Base-by-base conservation (phyloP, 2,113 vertebrate species). In the Oceanodroma tethys region DNA sequence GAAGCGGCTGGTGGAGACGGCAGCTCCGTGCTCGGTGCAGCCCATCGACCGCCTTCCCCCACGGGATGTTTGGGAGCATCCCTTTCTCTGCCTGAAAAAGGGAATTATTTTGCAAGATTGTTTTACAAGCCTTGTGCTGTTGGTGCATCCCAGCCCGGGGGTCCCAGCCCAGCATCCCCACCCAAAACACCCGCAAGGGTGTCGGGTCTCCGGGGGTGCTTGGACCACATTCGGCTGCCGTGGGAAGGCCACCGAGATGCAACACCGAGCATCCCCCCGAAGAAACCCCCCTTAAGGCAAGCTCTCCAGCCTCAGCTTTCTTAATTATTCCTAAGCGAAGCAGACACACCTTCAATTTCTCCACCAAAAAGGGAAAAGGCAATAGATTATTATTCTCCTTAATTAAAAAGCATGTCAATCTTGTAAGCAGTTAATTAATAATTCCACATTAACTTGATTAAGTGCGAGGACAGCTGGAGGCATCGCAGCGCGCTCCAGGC, bases 381-480 rank as follows among this genome's bases (percentile, higher is more conserved):
- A 48, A 73, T 76, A 72, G 70, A 83, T 95, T 43, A 65, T 65
- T 75, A 60, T 86, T 86, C 36, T 63, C 67, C 59, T 86, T 78
- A 65, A 88, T 95, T 81, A 88, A 88, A 93, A 93, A 72, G 59
- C 2, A 1, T 42, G 62, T 53, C 36, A 5, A 36, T 81, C 63
- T 76, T n/a, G 32, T 29, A 83, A 93, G 86, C 18, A 16, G 80
- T 58, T 92, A 92, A 95, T 96, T 90, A 93, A 85, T 76, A 93
- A 95, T 86, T 82, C 48, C 90, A 53, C 53, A 62, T 85, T 68
- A 80, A 68, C 34, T 72, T 47, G 71, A 80, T 83, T 32, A 80
- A 80, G 74, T 1, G 2, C 47, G 23, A 32, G 65, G 60, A 66
- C 23, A 50, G 47, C 59, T 27, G 32, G 60, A 91, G 81, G 88